Evolutionary conservation across 2,797 vertebrate species (phyloP).

Genomic region (Siniperca undulata): DNA sequence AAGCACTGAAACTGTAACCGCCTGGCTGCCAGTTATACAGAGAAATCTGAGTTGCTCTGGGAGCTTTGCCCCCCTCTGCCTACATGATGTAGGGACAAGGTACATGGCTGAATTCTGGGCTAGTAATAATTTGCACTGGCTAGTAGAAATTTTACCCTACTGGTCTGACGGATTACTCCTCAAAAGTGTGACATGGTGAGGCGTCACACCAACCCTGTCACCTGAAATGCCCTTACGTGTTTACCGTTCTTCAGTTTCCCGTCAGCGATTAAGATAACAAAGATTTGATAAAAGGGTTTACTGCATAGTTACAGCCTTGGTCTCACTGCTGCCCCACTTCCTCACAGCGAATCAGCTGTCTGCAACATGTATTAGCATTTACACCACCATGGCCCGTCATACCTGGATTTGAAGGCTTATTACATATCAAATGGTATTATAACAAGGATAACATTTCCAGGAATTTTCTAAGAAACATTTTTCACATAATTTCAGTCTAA

Average conservation of each 20-base stretch:
- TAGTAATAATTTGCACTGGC: background rate
- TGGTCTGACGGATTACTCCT: too few species aligned
- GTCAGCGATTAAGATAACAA: conserved; percentile 12
- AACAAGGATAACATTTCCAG: background rate
- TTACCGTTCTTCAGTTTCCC: background rate
- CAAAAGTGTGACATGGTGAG: too few species aligned
- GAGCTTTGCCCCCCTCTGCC: background rate
- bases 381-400: background rate
- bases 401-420: background rate
- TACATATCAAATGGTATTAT: too few species aligned
- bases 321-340: too few species aligned
- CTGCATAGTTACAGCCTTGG: background rate
- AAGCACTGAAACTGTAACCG: too few species aligned
- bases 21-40: background rate
- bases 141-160: too few species aligned
- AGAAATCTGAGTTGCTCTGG: background rate
- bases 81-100: background rate
- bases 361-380: background rate
- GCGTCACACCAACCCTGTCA: background rate
- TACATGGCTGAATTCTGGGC: background rate
- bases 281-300: conserved; percentile 16
- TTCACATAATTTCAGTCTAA: background rate
- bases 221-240: conserved; percentile 3
- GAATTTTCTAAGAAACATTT: background rate
- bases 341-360: background rate